Evolutionary conservation across 2,888 invertebrate species (phyloP).

Genomic region (Zeuzera pyrina): DNA sequence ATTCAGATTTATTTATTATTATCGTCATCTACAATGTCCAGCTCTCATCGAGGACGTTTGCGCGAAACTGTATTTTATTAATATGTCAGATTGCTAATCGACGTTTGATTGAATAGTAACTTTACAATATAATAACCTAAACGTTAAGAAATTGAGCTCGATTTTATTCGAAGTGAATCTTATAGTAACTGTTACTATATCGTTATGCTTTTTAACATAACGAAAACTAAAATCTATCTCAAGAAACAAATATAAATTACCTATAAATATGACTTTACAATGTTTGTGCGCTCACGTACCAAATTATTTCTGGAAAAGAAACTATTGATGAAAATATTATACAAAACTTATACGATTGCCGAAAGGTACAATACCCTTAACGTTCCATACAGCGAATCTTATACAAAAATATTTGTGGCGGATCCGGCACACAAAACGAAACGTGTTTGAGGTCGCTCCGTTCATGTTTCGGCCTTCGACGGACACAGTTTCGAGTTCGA

Average conservation of each 20-base stretch:
- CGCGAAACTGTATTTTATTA: conserved; percentile 42
- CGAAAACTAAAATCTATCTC: conserved; percentile 37
- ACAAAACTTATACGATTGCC: conserved; percentile 38
- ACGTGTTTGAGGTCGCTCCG: conserved; percentile 39
- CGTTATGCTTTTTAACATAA: conserved; percentile 18
- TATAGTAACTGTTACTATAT: conserved; percentile 13
- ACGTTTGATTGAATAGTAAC: conserved; percentile 45
- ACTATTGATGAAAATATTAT: conserved; percentile 39
- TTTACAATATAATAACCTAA: conserved; percentile 60
- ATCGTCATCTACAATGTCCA: conserved; percentile 55
- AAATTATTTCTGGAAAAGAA: conserved; percentile 54
- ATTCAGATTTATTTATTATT: conserved; percentile 48
- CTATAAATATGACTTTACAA: conserved; percentile 58
- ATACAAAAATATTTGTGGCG: conserved; percentile 65
- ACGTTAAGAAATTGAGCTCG: conserved; percentile 67
- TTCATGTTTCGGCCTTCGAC: conserved; percentile 45
- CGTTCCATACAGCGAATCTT: conserved; percentile 49
- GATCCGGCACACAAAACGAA: conserved; percentile 48
- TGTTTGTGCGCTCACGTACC: conserved; percentile 68
- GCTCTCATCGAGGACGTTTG: conserved; percentile 60
- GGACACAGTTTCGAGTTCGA: conserved; percentile 55
- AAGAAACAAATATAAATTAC: conserved; percentile 40
- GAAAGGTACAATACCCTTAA: conserved; percentile 41
- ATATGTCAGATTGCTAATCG: conserved; percentile 41
- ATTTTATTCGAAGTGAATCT: conserved; percentile 61